Base-by-base conservation (phyloP, 2,113 vertebrate genomes). In the Scartelaos histophorus region DNA sequence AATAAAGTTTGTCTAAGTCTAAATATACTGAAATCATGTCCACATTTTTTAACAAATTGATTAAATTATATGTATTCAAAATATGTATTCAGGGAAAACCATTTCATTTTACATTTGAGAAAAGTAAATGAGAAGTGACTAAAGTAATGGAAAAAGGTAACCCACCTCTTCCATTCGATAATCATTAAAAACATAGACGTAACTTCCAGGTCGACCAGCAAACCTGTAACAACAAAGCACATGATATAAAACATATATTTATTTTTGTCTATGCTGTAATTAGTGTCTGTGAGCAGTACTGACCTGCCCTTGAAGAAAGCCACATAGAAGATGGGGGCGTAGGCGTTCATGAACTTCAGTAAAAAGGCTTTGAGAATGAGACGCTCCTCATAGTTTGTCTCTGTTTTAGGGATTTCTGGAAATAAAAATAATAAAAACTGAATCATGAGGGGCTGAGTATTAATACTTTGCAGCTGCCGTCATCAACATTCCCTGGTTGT, bases 281-380 rank as follows among this genome's bases (percentile, higher is more conserved):
- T 17, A 24, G 10, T 13, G 13, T 22, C 22, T 15, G 45, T 1
- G 13, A 43, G 38, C 13, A 57, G 19, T 11, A 53, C 94, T 77
- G 89, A 98, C 97, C 97, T 93, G 82, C 97, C 97, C 84, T 99
- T 98, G 92, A 99, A 99, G 93, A 99, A 99, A 64, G 98, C 97
- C 88, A 99, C 97, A 0, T 99, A 99, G 91, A 99, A 99, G 86
- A 98, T 99, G 9, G 98, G 94, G 1, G 98, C 97, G 43, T 97
- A 99, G 5, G 98, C 97, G 24, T 99, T 99, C 92, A 98, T 96
- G 71, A 98, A 99, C 89, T 99, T 99, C 17, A 99, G 90, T 21
- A 99, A 86, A 74, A 99, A 99, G 73, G 97, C 94, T 82, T 99
- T 99, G 78, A 99, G 89, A 83, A 98, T 96, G 75, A 99, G 88